phyloP scores from a whole-genome alignment of 2,797 vertebrate genomes.

The Catharus ustulatus region DNA sequence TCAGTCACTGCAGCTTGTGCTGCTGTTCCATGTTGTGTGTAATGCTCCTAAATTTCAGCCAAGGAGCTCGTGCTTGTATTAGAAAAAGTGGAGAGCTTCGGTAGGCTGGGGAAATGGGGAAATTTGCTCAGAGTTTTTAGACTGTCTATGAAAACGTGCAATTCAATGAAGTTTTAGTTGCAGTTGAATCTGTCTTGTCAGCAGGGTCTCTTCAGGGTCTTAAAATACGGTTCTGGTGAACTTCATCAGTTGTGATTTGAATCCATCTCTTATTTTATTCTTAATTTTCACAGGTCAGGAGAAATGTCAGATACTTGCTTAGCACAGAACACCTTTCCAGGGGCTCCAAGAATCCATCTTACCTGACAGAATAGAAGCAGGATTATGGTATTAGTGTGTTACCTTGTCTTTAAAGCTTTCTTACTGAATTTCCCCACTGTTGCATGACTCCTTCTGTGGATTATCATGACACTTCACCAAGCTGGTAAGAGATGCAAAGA shows the following conservation, averaged over 20 bases:
- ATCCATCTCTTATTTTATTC: not conserved
- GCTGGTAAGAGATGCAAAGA: not conserved
- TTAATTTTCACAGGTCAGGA: not conserved
- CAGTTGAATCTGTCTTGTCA: not conserved
- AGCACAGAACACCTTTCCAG: not conserved
- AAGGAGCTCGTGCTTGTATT: not conserved
- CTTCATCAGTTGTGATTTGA: not conserved
- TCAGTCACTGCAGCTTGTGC: not conserved
- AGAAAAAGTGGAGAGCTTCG: not conserved
- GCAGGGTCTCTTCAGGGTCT: not conserved
- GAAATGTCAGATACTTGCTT: not conserved
- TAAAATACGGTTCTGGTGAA: not conserved
- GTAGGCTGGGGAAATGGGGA: no score
- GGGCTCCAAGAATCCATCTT: not conserved
- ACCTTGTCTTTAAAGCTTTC: not conserved
- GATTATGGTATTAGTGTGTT: not conserved
- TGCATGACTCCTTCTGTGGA: not conserved
- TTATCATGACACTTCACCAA: not conserved
- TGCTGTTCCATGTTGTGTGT: not conserved
- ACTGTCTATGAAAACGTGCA: not conserved
- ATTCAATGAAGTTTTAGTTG: not conserved
- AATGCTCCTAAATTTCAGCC: not conserved
- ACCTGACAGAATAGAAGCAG: not conserved
- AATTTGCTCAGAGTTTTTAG: not conserved
- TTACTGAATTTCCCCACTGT: not conserved